A percentile compares a stretch with the other conserved stretches of the same genome.
These are phyloP conservation scores for Carlito syrichta DNA, from an alignment of 2,113 vertebrate species.

Conservation along the genomic window DNA sequence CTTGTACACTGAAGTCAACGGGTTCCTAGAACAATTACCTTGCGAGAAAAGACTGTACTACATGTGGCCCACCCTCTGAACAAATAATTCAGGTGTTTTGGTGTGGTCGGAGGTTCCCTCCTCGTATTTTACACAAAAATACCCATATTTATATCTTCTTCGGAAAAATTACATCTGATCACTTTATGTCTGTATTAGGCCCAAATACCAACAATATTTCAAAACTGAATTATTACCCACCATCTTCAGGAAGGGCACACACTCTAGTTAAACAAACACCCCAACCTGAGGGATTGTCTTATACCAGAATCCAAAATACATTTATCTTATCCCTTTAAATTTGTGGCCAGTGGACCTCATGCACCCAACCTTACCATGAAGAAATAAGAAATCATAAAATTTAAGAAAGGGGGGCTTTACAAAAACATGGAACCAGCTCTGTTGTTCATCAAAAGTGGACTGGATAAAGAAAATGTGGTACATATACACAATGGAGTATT, in stretches of 20 bases:
- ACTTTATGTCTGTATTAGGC: not conserved
- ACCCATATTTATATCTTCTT: not conserved
- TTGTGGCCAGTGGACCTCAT: not conserved
- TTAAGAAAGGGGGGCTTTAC: not conserved
- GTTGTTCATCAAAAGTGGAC: no score
- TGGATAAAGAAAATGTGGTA: no score
- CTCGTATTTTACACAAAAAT: not conserved
- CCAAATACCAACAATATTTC: not conserved
- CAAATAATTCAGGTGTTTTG: no score
- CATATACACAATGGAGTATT: no score
- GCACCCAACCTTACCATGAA: not conserved
- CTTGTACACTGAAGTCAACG: no score
- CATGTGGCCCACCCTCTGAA: no score
- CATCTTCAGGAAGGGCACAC: not conserved
- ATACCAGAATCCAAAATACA: not conserved
- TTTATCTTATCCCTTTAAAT: not conserved
- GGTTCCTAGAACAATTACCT: no score
- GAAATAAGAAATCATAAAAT: not conserved
- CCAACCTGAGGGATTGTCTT: no score
- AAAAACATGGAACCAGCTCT: no score
- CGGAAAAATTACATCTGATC: not conserved
- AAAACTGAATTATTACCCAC: no score
- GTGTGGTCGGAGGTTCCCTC: no score
- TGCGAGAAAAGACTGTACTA: no score
- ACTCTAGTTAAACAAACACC: not conserved